These are phyloP conservation scores for Sericinus montela DNA, from an alignment of 2,888 invertebrate species.

Conservation along the genomic window DNA sequence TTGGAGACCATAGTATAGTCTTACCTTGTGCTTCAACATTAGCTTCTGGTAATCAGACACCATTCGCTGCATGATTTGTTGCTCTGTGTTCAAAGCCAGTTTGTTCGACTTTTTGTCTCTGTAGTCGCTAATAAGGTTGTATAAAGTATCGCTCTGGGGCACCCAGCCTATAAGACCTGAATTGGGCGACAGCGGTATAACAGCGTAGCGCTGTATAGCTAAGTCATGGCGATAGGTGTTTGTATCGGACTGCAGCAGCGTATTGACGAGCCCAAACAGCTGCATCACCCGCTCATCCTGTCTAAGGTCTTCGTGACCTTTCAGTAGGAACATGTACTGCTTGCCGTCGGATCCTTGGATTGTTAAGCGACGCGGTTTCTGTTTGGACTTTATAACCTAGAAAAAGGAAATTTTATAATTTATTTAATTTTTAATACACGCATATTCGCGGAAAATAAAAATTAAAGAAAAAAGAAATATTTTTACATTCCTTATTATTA, in stretches of 20 bases:
- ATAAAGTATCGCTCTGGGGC: slow-evolving; percentile 98
- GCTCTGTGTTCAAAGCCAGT: slow-evolving; percentile 96
- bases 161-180: slow-evolving; percentile 99
- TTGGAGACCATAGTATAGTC: no score
- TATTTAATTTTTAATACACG: no score
- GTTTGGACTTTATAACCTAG: slow-evolving; percentile 98
- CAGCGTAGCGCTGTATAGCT: slow-evolving; percentile 92
- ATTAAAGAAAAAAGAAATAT: not conserved
- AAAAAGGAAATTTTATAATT: not conserved
- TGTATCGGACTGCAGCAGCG: slow-evolving; percentile 94
- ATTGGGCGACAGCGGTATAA: slow-evolving; percentile 98
- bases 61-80: slow-evolving; percentile 97
- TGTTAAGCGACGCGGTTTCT: slow-evolving; percentile 95
- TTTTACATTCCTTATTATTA: no score
- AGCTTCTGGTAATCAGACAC: slow-evolving; percentile 98
- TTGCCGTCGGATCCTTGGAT: slow-evolving; percentile 97
- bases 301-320: slow-evolving; percentile 98
- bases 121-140: slow-evolving; percentile 97
- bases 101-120: slow-evolving; percentile 93
- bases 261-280: slow-evolving; percentile 97
- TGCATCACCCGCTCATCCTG: slow-evolving; percentile 99
- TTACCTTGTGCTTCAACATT: slow-evolving; percentile 96
- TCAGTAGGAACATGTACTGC: slow-evolving; percentile 98
- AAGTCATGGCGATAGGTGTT: slow-evolving; percentile 96
- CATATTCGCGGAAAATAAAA: not conserved